phyloP scores from a whole-genome alignment of 2,797 vertebrate genomes.

The Oreonectes daqikongensis region DNA sequence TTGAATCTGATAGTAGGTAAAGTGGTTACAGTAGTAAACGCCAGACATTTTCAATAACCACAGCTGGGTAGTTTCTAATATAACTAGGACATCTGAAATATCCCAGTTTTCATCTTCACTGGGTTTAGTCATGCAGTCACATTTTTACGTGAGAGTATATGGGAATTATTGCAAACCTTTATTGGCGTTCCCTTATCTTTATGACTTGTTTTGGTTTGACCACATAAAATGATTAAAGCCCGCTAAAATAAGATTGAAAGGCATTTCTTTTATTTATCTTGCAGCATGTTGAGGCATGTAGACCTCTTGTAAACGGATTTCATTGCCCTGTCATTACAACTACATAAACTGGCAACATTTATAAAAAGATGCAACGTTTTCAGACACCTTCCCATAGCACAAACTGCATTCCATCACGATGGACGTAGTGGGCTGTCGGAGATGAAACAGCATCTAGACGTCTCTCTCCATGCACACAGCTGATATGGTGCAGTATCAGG shows the following conservation, averaged over 20 bases:
- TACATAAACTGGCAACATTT: slow-evolving; percentile 22
- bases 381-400: slow-evolving; percentile 9
- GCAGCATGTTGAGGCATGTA: slow-evolving; percentile 5
- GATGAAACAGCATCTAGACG: slow-evolving; percentile 2
- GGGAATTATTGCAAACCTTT: background rate
- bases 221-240: slow-evolving; percentile 6
- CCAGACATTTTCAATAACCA: slow-evolving; percentile 40
- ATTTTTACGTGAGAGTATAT: background rate
- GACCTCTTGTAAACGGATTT: slow-evolving; percentile 3
- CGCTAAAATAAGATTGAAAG: slow-evolving; percentile 6
- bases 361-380: slow-evolving; percentile 26
- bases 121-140: slow-evolving; percentile 8
- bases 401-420: slow-evolving; percentile 3
- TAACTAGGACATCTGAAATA: slow-evolving; percentile 43
- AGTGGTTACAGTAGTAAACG: slow-evolving; percentile 45
- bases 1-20: slow-evolving; percentile 40
- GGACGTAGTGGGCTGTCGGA: background rate
- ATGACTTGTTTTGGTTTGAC: background rate
- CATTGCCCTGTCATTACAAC: slow-evolving; percentile 6
- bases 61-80: slow-evolving; percentile 30
- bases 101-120: slow-evolving; percentile 43
- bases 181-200: slow-evolving; percentile 6
- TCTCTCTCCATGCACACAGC: background rate
- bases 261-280: background rate
- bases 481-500: slow-evolving; percentile 31